phyloP scores from a whole-genome alignment of 2,797 vertebrate species.

The Setipinna tenuifilis region DNA sequence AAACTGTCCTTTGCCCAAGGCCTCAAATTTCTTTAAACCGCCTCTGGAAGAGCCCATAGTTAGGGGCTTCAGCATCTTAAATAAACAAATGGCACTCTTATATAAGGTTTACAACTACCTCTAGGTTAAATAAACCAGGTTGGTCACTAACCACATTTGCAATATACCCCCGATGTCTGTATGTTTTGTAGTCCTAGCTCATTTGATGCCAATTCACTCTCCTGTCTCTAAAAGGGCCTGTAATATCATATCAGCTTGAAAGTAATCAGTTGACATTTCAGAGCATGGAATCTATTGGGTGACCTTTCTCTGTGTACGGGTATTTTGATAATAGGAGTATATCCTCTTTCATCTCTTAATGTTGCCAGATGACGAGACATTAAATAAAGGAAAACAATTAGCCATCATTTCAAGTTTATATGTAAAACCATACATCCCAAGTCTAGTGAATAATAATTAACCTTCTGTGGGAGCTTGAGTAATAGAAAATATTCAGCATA shows the following conservation, averaged over 20 bases:
- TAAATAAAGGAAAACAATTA: too few relatives aligned
- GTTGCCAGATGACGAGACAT: conserved; percentile 41
- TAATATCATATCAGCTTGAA: conserved; percentile 55
- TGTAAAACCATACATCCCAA: background rate
- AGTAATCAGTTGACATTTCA: conserved; percentile 73
- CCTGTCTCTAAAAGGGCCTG: conserved; percentile 9
- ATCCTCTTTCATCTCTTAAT: conserved; percentile 68
- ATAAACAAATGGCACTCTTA: too few relatives aligned
- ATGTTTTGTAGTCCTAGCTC: background rate
- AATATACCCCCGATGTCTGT: background rate
- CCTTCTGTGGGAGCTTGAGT: background rate
- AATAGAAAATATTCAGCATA: background rate
- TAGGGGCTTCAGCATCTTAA: too few relatives aligned
- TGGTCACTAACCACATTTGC: background rate
- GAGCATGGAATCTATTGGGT: conserved; percentile 69
- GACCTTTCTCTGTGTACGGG: conserved; percentile 71
- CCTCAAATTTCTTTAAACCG: too few relatives aligned
- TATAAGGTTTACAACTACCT: too few relatives aligned
- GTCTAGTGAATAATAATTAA: background rate
- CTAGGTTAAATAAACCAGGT: too few relatives aligned
- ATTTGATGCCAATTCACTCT: background rate
- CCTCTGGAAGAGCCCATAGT: too few relatives aligned
- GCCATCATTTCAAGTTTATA: background rate
- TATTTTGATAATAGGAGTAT: conserved; percentile 58
- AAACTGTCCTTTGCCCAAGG: too few relatives aligned